These are phyloP conservation scores for Sycophila sp. DNA, from an alignment of 1,140 invertebrate species.

Conservation along the genomic window DNA sequence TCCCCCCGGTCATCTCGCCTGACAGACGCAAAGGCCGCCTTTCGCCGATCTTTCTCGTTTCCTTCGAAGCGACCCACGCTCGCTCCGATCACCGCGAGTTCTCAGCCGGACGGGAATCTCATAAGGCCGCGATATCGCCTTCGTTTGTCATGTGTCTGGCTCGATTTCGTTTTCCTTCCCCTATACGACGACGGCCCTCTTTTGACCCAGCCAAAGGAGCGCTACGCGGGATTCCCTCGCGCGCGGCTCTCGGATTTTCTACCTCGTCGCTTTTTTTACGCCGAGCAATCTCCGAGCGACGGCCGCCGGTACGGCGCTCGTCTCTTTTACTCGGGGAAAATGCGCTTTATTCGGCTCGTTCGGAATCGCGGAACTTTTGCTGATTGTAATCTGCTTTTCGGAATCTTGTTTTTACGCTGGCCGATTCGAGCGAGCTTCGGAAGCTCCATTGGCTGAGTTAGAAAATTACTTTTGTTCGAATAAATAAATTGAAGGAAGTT, in stretches of 20 bases:
- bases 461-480: not conserved
- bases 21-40: not conserved
- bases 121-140: slow-evolving; percentile 15
- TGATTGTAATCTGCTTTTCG: not conserved
- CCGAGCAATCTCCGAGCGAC: not conserved
- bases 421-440: not conserved
- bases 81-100: too few relatives aligned
- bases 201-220: not conserved
- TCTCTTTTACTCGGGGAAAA: not conserved
- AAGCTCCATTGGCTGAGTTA: not conserved
- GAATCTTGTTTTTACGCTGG: not conserved
- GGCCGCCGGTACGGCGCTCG: not conserved
- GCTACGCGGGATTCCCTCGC: not conserved
- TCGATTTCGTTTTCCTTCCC: slow-evolving; percentile 24
- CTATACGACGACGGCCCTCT: too few relatives aligned
- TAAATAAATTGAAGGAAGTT: too few relatives aligned
- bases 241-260: too few relatives aligned
- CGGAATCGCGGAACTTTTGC: not conserved
- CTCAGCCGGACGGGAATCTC: not conserved
- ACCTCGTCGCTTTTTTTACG: too few relatives aligned
- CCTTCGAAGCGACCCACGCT: too few relatives aligned
- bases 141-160: slow-evolving; percentile 21
- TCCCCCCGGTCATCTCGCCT: slow-evolving; percentile 5
- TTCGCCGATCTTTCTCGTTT: not conserved
- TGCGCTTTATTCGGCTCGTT: not conserved